These are phyloP conservation scores for Pachycephus smyrnensis DNA, from an alignment of 2,888 invertebrate genomes.

Conservation along the genomic window DNA sequence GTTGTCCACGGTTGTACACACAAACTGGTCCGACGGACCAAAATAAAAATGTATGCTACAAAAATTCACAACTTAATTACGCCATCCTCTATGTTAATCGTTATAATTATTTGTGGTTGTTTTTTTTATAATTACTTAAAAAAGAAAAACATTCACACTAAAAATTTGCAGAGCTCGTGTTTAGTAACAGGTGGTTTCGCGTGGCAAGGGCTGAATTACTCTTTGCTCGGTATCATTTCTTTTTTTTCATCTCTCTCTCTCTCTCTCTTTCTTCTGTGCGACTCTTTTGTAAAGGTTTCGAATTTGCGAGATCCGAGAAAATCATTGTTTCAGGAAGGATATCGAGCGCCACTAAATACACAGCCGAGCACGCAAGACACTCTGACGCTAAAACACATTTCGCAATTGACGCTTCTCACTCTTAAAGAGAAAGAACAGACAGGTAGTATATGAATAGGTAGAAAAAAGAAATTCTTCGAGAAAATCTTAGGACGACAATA, in stretches of 20 bases:
- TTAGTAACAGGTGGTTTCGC: conserved; percentile 1
- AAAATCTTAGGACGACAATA: background rate
- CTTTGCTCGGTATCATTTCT: background rate
- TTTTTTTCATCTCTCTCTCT: background rate
- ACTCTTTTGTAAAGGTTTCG: background rate
- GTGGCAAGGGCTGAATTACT: background rate
- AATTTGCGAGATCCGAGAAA: background rate
- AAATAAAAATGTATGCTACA: conserved; percentile 55
- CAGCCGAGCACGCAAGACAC: background rate
- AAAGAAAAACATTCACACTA: conserved; percentile 50
- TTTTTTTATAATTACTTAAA: conserved; percentile 42
- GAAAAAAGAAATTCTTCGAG: background rate
- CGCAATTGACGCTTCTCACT: background rate
- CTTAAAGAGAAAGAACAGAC: background rate
- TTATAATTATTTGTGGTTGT: conserved; percentile 47
- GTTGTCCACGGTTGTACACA: conserved; percentile 53
- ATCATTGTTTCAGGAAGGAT: background rate
- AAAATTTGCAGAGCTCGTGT: conserved; percentile 41
- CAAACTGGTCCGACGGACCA: conserved; percentile 43
- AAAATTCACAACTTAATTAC: conserved; percentile 57
- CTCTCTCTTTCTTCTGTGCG: background rate
- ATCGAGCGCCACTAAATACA: background rate
- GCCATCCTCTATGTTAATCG: conserved; percentile 49
- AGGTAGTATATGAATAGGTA: background rate
- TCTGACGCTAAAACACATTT: background rate